A percentile compares a stretch with the other conserved stretches of the same genome.
These are phyloP conservation scores for Neoniphon sammara DNA, from an alignment of 2,797 vertebrate species.

Conservation along the genomic window DNA sequence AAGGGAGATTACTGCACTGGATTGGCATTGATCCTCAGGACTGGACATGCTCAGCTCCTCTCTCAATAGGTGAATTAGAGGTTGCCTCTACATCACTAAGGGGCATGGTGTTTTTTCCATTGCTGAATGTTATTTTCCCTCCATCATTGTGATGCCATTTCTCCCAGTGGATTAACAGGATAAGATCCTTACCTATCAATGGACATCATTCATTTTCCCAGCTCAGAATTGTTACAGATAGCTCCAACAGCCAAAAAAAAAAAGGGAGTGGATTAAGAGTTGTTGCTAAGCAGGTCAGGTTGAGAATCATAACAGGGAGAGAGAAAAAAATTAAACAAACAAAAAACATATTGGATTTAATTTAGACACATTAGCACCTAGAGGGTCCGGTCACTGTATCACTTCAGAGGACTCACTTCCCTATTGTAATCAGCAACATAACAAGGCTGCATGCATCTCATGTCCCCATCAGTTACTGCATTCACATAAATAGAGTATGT, in stretches of 20 bases:
- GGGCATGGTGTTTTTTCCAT: constrained; percentile 52
- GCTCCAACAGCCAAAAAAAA: constrained; percentile 4
- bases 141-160: constrained; percentile 49
- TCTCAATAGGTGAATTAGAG: constrained; percentile 70
- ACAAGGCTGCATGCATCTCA: neutral
- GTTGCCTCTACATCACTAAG: constrained; percentile 65
- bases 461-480: neutral
- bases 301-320: constrained; percentile 62
- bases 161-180: constrained; percentile 40
- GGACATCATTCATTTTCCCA: constrained; percentile 48
- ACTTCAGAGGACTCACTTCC: constrained; percentile 31
- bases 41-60: constrained; percentile 65
- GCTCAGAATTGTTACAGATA: constrained; percentile 51
- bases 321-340: neutral
- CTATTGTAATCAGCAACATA: neutral
- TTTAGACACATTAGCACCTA: constrained; percentile 55
- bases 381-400: constrained; percentile 28
- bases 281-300: constrained; percentile 69
- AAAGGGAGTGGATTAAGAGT: constrained; percentile 47
- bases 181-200: constrained; percentile 59
- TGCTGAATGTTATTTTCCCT: constrained; percentile 54
- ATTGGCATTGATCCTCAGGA: constrained; percentile 72
- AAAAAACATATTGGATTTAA: constrained; percentile 32
- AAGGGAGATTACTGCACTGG: constrained; percentile 59
- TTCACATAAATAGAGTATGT: neutral